These are phyloP conservation scores for Bubo bubo DNA, from an alignment of 2,113 vertebrate genomes.

Conservation along the genomic window DNA sequence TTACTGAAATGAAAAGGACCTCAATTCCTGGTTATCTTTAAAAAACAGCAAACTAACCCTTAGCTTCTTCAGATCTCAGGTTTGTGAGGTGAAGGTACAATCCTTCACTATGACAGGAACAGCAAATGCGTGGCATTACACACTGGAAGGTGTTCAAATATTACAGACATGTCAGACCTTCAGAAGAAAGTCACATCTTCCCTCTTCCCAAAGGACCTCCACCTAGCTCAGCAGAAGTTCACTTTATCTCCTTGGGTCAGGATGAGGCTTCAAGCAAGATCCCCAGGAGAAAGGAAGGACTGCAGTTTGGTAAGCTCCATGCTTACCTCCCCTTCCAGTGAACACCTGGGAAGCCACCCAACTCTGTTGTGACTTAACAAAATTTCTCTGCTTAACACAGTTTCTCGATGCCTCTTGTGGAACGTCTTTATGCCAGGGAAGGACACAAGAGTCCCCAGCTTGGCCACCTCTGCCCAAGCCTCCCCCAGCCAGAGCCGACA, in stretches of 20 bases:
- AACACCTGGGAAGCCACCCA: not conserved
- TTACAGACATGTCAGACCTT: not conserved
- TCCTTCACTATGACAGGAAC: not conserved
- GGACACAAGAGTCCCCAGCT: not conserved
- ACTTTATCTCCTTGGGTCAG: not conserved
- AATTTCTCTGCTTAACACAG: not conserved
- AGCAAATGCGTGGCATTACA: not conserved
- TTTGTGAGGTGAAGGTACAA: not conserved
- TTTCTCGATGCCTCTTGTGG: not conserved
- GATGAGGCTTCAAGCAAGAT: not conserved
- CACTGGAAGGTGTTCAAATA: fast-evolving
- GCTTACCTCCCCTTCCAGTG: not conserved
- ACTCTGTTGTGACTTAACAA: not conserved
- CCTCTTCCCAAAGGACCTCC: not conserved
- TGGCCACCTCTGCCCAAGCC: not conserved
- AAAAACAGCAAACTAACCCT: not conserved
- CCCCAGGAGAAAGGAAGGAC: not conserved
- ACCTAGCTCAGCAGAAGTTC: not conserved
- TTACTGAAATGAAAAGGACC: not conserved
- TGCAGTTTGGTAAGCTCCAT: not conserved
- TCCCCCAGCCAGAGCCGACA: fast-evolving
- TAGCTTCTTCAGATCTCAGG: not conserved
- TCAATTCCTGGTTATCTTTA: not conserved
- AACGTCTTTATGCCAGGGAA: not conserved
- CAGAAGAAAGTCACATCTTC: not conserved